A percentile compares a stretch with the other conserved stretches of the same genome.
Conservation (phyloP, 2,113 vertebrate genomes). For the Corythoichthys haematopterus region DNA sequence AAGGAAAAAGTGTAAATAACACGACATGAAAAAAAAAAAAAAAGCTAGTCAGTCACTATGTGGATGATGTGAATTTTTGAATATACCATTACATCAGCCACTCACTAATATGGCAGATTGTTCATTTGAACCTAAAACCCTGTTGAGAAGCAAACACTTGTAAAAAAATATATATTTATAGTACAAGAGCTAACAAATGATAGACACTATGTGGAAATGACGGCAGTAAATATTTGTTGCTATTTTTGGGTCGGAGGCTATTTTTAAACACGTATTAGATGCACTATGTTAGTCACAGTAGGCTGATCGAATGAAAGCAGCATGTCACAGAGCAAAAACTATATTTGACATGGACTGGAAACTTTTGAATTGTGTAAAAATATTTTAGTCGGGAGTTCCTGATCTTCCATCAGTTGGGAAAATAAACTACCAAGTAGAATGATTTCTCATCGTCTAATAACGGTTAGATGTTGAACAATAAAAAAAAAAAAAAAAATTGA, state of each 20-base stretch:
- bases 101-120: not conserved
- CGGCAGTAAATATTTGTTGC: not conserved
- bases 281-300: not conserved
- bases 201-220: not conserved
- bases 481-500: no score
- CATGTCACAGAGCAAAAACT: no score
- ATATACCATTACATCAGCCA: not conserved
- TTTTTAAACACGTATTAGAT: not conserved
- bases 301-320: no score
- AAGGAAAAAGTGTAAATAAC: not conserved
- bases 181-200: not conserved
- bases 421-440: no score
- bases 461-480: no score
- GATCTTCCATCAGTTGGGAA: no score
- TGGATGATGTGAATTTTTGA: slow-evolving; percentile 1
- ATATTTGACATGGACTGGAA: no score
- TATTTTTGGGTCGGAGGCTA: not conserved
- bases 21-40: not conserved
- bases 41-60: slow-evolving; percentile 31
- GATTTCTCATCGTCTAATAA: no score
- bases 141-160: not conserved
- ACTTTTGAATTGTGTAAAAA: no score
- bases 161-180: not conserved
- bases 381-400: no score
- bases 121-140: not conserved